These are phyloP conservation scores for Sarcophaga bullata DNA, from an alignment of 1,140 invertebrate species.

Conservation along the genomic window DNA sequence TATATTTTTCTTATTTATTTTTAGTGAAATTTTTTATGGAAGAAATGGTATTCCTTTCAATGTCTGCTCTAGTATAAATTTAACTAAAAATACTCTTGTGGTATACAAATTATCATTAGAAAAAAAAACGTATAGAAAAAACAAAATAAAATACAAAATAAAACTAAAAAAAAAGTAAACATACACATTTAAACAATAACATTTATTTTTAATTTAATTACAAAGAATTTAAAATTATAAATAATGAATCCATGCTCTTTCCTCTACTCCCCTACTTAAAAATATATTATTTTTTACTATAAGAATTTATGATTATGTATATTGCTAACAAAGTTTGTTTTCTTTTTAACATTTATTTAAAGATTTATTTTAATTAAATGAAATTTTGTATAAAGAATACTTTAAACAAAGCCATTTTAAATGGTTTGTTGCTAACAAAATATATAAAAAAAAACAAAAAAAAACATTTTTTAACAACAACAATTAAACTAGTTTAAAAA, in stretches of 20 bases:
- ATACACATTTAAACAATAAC: not conserved
- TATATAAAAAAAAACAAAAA: not conserved
- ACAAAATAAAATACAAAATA: no score
- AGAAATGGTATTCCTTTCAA: slow-evolving; percentile 26
- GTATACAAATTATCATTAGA: not conserved
- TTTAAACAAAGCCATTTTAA: slow-evolving; percentile 6
- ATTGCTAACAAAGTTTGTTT: not conserved
- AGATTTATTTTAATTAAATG: slow-evolving; percentile 12
- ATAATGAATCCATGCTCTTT: not conserved
- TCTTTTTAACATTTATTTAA: not conserved
- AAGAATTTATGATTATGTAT: not conserved
- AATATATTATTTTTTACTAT: not conserved
- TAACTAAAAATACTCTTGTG: slow-evolving; percentile 16
- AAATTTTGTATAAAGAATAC: slow-evolving; percentile 12
- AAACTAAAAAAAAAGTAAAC: not conserved
- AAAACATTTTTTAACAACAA: no score
- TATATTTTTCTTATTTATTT: slow-evolving; percentile 11
- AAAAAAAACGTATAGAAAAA: not conserved
- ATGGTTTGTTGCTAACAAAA: slow-evolving; percentile 8
- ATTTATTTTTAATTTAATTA: slow-evolving; percentile 11
- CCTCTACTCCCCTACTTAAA: not conserved
- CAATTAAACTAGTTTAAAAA: not conserved
- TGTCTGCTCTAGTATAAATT: slow-evolving; percentile 19
- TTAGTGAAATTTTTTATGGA: slow-evolving; percentile 19
- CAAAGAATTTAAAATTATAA: not conserved